Percentiles rank a stretch among this genome's conserved stretches.
phyloP scores from a whole-genome alignment of 1,140 invertebrate genomes.

The Coenobita brevimanus region DNA sequence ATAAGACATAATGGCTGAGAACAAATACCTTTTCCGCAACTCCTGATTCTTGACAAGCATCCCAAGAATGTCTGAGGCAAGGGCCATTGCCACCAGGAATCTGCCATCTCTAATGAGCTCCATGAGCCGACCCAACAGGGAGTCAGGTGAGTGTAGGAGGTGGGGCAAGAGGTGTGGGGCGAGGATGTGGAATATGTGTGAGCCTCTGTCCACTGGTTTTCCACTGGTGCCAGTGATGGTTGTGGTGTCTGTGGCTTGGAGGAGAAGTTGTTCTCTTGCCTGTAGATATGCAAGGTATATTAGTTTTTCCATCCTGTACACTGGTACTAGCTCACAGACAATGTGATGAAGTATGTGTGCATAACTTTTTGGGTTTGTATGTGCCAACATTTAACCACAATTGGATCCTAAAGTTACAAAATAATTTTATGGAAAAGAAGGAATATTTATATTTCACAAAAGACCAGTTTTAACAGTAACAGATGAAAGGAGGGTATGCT shows the following conservation, averaged over 20 bases:
- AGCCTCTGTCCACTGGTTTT: slow-evolving; percentile 19
- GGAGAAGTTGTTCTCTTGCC: slow-evolving; percentile 26
- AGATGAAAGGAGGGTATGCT: no score
- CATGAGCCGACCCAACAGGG: neutral
- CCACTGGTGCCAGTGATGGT: slow-evolving; percentile 28
- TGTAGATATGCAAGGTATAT: slow-evolving; percentile 18
- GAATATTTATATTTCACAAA: no score
- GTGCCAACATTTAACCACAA: no score
- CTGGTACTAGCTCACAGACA: no score
- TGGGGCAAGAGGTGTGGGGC: slow-evolving; percentile 30
- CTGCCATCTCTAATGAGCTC: slow-evolving; percentile 23
- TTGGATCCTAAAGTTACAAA: no score
- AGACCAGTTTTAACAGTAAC: no score
- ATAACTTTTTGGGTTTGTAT: no score
- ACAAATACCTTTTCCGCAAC: slow-evolving; percentile 39
- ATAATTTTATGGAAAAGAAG: no score
- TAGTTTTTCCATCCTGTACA: no score
- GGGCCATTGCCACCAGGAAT: slow-evolving; percentile 6
- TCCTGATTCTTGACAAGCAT: slow-evolving; percentile 28
- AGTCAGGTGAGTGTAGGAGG: slow-evolving; percentile 12
- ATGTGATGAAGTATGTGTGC: no score
- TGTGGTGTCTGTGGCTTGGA: slow-evolving; percentile 3
- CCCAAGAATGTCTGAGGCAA: neutral
- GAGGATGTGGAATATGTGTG: slow-evolving; percentile 33
- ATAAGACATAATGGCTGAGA: no score